These are phyloP conservation scores for Ligdia adustata DNA, from an alignment of 2,888 invertebrate species.

Conservation along the genomic window DNA sequence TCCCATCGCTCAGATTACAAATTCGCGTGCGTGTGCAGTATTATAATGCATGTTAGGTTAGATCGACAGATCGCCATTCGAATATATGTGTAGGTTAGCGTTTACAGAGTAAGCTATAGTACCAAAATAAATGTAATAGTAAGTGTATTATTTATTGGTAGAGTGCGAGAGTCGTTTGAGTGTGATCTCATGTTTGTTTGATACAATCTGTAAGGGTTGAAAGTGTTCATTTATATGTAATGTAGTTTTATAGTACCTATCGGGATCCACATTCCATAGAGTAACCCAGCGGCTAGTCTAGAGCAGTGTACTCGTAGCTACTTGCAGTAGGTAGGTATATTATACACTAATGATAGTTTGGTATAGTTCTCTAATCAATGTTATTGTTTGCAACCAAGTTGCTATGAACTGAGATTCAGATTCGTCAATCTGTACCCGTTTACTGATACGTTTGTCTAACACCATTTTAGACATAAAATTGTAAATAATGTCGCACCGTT, in stretches of 20 bases:
- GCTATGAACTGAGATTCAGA: slow-evolving; percentile 55
- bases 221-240: slow-evolving; percentile 64
- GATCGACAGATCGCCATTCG: slow-evolving; percentile 54
- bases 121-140: slow-evolving; percentile 73
- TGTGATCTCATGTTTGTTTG: slow-evolving; percentile 74
- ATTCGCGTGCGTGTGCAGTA: slow-evolving; percentile 70
- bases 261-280: slow-evolving; percentile 69
- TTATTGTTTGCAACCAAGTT: slow-evolving; percentile 66
- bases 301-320: slow-evolving; percentile 63
- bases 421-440: slow-evolving; percentile 44
- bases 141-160: slow-evolving; percentile 80
- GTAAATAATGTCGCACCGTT: slow-evolving; percentile 57
- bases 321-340: no score
- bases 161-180: slow-evolving; percentile 66
- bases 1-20: slow-evolving; percentile 80
- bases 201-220: slow-evolving; percentile 53
- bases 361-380: slow-evolving; percentile 46
- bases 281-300: slow-evolving; percentile 77
- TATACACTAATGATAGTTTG: slow-evolving; percentile 47
- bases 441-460: slow-evolving; percentile 42
- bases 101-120: slow-evolving; percentile 70
- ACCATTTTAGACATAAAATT: slow-evolving; percentile 58
- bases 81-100: slow-evolving; percentile 51
- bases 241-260: slow-evolving; percentile 59
- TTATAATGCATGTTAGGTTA: slow-evolving; percentile 58